These are phyloP conservation scores for Nanorana parkeri DNA, from an alignment of 2,113 vertebrate species.

Conservation along the genomic window DNA sequence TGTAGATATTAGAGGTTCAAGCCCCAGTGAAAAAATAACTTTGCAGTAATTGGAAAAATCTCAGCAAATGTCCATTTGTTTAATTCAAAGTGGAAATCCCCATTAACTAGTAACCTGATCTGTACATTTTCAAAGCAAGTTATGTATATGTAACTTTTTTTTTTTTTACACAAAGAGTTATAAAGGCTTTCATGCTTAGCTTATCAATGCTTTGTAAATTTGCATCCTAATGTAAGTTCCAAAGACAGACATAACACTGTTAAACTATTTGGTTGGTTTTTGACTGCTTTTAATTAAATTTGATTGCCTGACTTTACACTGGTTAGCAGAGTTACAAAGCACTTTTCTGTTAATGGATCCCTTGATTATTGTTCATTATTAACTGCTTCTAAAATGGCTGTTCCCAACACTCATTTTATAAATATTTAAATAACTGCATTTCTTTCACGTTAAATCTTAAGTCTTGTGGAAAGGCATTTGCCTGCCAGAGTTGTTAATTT, in stretches of 20 bases:
- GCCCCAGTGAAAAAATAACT: too few species aligned
- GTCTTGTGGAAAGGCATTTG: constrained; percentile 63
- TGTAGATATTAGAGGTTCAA: too few species aligned
- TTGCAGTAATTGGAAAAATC: too few species aligned
- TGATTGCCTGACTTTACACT: constrained; percentile 74
- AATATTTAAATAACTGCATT: constrained; percentile 81
- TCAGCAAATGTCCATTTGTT: too few species aligned
- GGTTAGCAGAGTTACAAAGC: constrained; percentile 72
- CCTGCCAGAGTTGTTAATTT: constrained; percentile 64
- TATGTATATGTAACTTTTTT: too few species aligned
- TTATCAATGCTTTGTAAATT: not conserved
- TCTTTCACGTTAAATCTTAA: constrained; percentile 74
- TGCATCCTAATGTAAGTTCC: not conserved
- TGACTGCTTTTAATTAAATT: constrained; percentile 83
- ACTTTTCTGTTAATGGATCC: constrained; percentile 75
- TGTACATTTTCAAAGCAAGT: too few species aligned
- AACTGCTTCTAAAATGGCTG: constrained; percentile 76
- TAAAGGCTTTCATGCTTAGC: too few species aligned
- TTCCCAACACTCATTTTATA: constrained; percentile 75
- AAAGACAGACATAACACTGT: constrained; percentile 71
- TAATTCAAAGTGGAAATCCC: too few species aligned
- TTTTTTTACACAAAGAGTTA: too few species aligned
- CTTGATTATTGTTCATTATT: constrained; percentile 78
- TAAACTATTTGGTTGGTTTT: constrained; percentile 80
- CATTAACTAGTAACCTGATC: too few species aligned